Conservation (phyloP, 2,797 vertebrate genomes). For the Sebastes steindachneri region DNA sequence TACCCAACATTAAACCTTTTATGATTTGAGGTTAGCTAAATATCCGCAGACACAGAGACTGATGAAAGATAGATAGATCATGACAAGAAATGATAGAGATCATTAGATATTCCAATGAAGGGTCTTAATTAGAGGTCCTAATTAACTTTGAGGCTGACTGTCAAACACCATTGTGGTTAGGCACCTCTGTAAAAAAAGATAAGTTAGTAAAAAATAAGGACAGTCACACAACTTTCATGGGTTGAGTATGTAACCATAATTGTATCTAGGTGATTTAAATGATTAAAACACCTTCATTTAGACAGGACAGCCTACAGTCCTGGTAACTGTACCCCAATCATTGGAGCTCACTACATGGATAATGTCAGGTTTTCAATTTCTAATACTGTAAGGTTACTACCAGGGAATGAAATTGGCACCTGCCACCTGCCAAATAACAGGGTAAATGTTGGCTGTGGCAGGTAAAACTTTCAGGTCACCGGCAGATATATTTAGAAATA, state of each 20-base stretch:
- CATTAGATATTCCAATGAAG: background rate
- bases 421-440: no score
- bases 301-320: background rate
- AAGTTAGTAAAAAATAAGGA: background rate
- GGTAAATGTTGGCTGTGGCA: no score
- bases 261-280: background rate
- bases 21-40: no score
- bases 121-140: background rate
- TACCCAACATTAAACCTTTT: no score
- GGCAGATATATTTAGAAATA: no score
- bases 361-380: background rate
- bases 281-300: no score
- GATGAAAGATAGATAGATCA: background rate
- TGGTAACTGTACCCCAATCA: background rate
- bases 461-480: no score
- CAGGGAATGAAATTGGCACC: no score
- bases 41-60: background rate
- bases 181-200: background rate
- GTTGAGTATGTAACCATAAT: background rate
- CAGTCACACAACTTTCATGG: background rate
- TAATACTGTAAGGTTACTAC: background rate
- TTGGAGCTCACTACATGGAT: background rate
- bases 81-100: constrained; percentile 2
- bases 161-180: background rate
- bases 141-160: background rate